phyloP scores from a whole-genome alignment of 1,140 invertebrate genomes.

The Drosophila rufa region DNA sequence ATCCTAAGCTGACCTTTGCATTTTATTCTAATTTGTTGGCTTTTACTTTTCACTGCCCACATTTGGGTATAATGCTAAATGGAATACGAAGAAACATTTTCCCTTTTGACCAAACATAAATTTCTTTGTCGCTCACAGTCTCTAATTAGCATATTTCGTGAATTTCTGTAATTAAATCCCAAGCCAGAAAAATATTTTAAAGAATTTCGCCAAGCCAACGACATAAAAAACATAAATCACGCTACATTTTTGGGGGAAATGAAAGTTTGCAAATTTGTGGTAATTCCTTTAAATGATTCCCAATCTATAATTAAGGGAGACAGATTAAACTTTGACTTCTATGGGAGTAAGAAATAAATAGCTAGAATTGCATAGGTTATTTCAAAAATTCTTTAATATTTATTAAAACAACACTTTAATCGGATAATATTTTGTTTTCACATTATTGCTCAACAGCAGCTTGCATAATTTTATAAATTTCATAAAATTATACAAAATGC shows the following conservation, averaged over 20 bases:
- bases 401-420: not conserved
- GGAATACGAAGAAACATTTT: slow-evolving; percentile 13
- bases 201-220: slow-evolving; percentile 32
- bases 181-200: slow-evolving; percentile 22
- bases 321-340: not conserved
- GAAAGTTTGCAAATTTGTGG: slow-evolving; percentile 45
- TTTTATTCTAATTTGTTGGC: slow-evolving; percentile 19
- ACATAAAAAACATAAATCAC: slow-evolving; percentile 37
- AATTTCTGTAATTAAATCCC: slow-evolving; percentile 55
- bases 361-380: not conserved
- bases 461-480: slow-evolving; percentile 31
- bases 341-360: not conserved
- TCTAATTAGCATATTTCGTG: slow-evolving; percentile 40
- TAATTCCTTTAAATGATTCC: not conserved
- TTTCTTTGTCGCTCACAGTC: slow-evolving; percentile 6
- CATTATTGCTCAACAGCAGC: slow-evolving; percentile 15
- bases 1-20: not conserved
- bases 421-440: not conserved
- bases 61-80: not conserved
- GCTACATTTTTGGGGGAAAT: slow-evolving; percentile 25
- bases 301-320: not conserved
- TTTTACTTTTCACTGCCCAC: slow-evolving; percentile 42
- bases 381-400: not conserved
- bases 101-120: slow-evolving; percentile 22
- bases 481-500: not conserved